Evolutionary conservation across 2,113 vertebrate species (phyloP), one percentile per base, ranked within the genome.

Genomic region (Nansenia antarctica): DNA sequence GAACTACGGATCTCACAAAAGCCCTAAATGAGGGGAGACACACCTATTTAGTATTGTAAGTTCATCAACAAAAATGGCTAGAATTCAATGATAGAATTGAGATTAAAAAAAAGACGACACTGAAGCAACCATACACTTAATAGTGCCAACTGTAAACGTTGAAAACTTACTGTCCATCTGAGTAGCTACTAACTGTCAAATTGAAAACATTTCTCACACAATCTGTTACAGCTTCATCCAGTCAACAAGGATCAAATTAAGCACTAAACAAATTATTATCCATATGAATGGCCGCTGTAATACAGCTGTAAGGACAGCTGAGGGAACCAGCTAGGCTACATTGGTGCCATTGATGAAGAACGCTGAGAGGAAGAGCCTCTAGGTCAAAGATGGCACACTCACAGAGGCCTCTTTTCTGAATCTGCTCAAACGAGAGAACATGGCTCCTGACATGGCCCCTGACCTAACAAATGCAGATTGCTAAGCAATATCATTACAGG

Each of bases 371-470:
- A n/a, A n/a, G n/a, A n/a, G n/a, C n/a, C n/a, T n/a, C n/a, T n/a
- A 61, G 65, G 72, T 72, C 69, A 69, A 58, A 42, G 67, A 67
- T 68, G 65, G 75, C 78, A 67, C 37, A 52, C 47, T 64, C 62
- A 59, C 65, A 6, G 31, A 31, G 62, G 42, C 45, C 59, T 78
- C 69, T 62, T 69, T 54, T 76, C 45, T 66, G 69, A 81, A 78
- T 82, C 77, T 83, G 80, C 64, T 59, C 24, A 70, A 72, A 59
- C 42, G 54, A 85, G 80, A 88, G 83, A 79, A 87, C 86, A 82
- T 78, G 70, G 69, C 69, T 72, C 62, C 72, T 67, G 77, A 67
- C 55, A 74, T 71, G 73, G 79, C 64, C 54, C n/a, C n/a, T 68
- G 70, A 22, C 9, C 14, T 27, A 7, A 42, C 39, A 42, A 2